Base-by-base conservation (phyloP, 1,140 invertebrate genomes). In the Diploscapter pachys region DNA sequence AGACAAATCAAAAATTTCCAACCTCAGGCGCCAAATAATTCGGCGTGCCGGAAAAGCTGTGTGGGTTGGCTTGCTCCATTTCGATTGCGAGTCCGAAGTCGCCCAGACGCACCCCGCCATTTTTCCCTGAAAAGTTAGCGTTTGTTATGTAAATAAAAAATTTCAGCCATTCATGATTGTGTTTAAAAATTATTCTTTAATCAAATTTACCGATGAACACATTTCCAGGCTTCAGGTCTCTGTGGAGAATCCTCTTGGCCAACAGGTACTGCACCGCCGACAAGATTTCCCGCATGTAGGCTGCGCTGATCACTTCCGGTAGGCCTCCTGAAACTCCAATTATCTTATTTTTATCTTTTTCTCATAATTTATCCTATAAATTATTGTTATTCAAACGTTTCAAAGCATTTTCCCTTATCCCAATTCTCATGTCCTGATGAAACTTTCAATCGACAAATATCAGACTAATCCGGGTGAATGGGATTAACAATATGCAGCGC, bases 21-120 rank as follows among this genome's bases (percentile, higher is more conserved):
- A 68, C 66, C 66, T 68, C 66, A 9, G 66, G 66, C 5, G 66
- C 66, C 8, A 68, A 48, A 55, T 68, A 68, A 48, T 68, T 68
- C 5, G 66, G 66, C 6, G 66, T 68, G 5, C 66, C 66, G 50
- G 52, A 55, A 8, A 68, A n/a, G 51, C 66, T 68, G 9, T 55
- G 52, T 6, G 9, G 49, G 5, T n/a, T 54, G 6, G 9, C 11
- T 52, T 68, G 6, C 11, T 68, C 49, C 49, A 68, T 52, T 54
- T 52, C 6, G 6, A 48, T 6, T 9, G 66, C 66, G 5, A 68
- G 66, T 5, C 66, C 66, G 50, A 68, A 68, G 51, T 68, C 66
- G 53, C 66, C 66, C 5, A 68, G 52, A n/a, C 56, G 53, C 5
- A 68, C 51, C 52, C 56, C 66, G 11, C 51, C 51, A 55, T 53